Conservation (phyloP, 2,888 invertebrate genomes). For the Oligia strigilis region DNA sequence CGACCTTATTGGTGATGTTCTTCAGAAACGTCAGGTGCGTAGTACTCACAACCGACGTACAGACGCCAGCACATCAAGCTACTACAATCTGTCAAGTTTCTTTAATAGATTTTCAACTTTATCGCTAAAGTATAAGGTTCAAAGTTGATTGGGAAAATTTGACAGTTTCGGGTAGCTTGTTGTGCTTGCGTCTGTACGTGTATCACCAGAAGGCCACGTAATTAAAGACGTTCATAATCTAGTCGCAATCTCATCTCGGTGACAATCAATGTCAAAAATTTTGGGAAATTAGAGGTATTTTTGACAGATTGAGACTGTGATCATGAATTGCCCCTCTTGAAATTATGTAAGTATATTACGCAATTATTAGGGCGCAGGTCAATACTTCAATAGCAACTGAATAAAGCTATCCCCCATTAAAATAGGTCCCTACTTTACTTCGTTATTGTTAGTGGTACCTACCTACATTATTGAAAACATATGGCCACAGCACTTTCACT, state of each 20-base stretch:
- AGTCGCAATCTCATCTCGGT: no score
- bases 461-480: neutral
- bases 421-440: slow-evolving; percentile 9
- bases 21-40: neutral
- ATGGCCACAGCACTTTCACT: neutral
- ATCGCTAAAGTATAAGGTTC: no score
- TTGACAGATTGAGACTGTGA: no score
- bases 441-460: neutral
- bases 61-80: no score
- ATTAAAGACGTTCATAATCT: no score
- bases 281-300: no score
- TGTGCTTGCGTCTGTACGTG: neutral
- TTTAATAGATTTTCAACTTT: no score
- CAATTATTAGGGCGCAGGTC: neutral
- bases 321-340: neutral
- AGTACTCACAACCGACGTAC: neutral
- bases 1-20: neutral
- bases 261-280: no score
- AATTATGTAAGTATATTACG: neutral
- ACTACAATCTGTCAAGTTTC: no score
- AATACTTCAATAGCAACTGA: neutral
- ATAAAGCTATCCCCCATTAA: neutral
- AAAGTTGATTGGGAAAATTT: no score
- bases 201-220: neutral
- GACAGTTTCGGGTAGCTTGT: no score